Evolutionary conservation across 2,888 invertebrate genomes (phyloP).

Genomic region (Synergus itoensis): DNA sequence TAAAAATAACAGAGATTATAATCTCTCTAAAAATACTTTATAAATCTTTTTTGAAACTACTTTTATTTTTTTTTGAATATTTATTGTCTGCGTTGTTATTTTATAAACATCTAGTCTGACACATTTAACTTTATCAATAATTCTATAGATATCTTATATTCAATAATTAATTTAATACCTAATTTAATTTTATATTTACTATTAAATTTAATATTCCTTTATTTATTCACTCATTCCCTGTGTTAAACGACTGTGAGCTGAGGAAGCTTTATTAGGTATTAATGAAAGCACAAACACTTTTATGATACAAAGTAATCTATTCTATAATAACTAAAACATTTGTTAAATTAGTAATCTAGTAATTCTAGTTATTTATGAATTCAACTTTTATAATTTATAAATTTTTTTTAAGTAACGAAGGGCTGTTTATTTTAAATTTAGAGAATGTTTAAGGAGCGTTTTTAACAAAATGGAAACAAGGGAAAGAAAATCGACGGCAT

Average conservation of each 20-base stretch:
- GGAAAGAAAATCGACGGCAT: slow-evolving; percentile 41
- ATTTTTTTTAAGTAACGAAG: not conserved
- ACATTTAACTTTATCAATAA: not conserved
- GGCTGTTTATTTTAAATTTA: not conserved
- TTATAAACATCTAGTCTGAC: not conserved
- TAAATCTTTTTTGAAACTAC: not conserved
- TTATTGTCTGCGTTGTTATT: no score
- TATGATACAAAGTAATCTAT: slow-evolving; percentile 44
- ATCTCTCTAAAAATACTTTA: not conserved
- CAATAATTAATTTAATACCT: no score
- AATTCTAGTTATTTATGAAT: not conserved
- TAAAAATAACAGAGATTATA: not conserved
- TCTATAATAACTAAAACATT: slow-evolving; percentile 38
- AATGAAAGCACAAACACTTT: slow-evolving; percentile 43
- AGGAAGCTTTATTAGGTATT: slow-evolving; percentile 43
- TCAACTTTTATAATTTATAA: not conserved
- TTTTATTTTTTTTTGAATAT: no score
- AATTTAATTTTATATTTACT: not conserved
- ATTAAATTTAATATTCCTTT: not conserved
- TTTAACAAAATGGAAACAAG: slow-evolving; percentile 36
- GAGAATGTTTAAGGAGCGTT: slow-evolving; percentile 9
- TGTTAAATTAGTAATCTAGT: slow-evolving; percentile 12
- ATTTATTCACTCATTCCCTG: slow-evolving; percentile 33
- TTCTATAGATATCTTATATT: no score
- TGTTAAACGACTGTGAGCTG: slow-evolving; percentile 31